Base-by-base conservation (phyloP, 2,113 vertebrate genomes). In the Uria lomvia region DNA sequence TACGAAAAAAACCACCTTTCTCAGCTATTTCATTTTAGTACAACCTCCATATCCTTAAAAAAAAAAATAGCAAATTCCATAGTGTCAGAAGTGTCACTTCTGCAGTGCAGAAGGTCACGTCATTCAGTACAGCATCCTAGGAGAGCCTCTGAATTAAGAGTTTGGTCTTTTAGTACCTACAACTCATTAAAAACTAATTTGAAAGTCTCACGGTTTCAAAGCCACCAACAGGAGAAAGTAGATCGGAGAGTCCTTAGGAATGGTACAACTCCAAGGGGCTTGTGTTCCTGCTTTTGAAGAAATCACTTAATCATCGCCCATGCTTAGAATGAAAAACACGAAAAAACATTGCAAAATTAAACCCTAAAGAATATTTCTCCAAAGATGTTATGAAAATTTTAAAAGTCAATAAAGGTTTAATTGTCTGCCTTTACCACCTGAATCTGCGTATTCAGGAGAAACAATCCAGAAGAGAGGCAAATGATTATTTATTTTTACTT, bases 161-260 rank as follows among this genome's bases (percentile, higher is more conserved):
- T 59, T 75, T 85, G 26, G 73, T 87, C 76, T 95, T 94, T 52
- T 30, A 92, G 24, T 67, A 89, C 55, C 68, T 94, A 68, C 36
- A 66, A 80, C 80, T 96, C 91, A 92, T 86, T 96, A 88, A 90
- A 94, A 95, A 60, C 63, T 86, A 60, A 90, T 95, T 92, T 94
- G 47, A 94, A 94, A 93, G 47, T 91, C 90, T 81, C 63, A 63
- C 74, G 62, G 65, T 86, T 93, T 83, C 71, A 93, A 94, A 94
- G 72, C 42, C 49, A 88, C 32, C 34, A 72, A 40, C 19, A 40
- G 65, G 20, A 8, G 43, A 83, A 96, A 73, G 47, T 12, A 82
- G 58, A 80, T 77, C 52, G 29, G 32, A 62, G 38, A 74, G 29
- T 45, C 38, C 1, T 5, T 27, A 23, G 20, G 60, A 84, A 87